Evolutionary conservation across 30 jellyfish, hydroid and myxozoan species (phyloP).

Genomic region (Turritopsis dohrnii): DNA sequence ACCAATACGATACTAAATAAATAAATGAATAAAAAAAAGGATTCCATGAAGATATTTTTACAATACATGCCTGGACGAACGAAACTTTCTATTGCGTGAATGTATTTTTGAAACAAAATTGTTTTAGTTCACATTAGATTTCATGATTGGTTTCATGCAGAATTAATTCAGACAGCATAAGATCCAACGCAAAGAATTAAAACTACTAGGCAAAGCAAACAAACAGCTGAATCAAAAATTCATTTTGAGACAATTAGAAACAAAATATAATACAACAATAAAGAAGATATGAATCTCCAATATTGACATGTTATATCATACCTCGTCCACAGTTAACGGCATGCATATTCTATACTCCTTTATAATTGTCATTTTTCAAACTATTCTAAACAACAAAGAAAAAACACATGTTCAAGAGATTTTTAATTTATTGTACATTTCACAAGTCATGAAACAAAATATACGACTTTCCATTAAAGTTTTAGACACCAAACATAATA

Average conservation of each 20-base stretch:
- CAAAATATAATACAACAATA: conserved; percentile 4
- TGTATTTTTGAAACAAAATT: no score
- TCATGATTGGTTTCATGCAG: no score
- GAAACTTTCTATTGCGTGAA: no score
- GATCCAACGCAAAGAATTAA: no score
- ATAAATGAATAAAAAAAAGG: not conserved
- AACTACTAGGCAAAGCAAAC: no score
- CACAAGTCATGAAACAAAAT: no score
- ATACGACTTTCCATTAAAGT: no score
- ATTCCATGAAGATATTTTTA: not conserved
- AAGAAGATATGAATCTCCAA: no score
- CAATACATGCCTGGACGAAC: not conserved
- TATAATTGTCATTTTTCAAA: conserved; percentile 37
- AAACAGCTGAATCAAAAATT: not conserved
- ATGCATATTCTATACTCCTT: conserved; percentile 92
- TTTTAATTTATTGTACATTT: no score
- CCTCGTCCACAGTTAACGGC: conserved; percentile 97
- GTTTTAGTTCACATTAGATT: no score
- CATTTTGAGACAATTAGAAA: not conserved
- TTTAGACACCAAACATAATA: no score
- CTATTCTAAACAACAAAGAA: not conserved
- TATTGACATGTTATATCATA: not conserved
- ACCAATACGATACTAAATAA: conserved; percentile 84
- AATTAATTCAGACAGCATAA: no score
- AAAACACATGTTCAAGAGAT: not conserved